phyloP scores from a whole-genome alignment of 2,113 vertebrate genomes.

The Hyla sarda region DNA sequence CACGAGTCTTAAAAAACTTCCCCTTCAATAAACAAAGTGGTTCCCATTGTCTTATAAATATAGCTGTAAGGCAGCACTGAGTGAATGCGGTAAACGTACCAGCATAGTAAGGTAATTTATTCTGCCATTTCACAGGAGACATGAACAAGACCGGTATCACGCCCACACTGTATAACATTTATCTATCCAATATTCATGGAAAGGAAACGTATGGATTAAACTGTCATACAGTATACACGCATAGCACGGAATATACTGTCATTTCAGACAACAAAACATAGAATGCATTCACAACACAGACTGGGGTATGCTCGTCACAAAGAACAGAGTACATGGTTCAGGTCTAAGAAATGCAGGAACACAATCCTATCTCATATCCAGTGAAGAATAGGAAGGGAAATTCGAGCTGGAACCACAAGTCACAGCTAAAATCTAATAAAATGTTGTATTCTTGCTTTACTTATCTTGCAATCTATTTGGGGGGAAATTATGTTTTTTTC shows the following conservation, averaged over 20 bases:
- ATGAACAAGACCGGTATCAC: neutral
- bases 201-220: neutral
- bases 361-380: neutral
- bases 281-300: neutral
- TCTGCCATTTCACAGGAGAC: slow-evolving; percentile 1
- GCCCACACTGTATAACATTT: neutral
- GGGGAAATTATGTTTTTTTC: neutral
- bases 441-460: neutral
- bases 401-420: neutral
- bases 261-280: neutral
- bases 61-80: neutral
- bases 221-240: neutral
- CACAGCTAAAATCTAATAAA: neutral
- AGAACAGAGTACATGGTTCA: neutral
- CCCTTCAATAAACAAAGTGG: neutral
- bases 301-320: neutral
- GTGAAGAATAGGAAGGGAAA: neutral
- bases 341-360: neutral
- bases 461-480: neutral
- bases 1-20: neutral
- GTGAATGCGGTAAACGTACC: neutral
- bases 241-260: neutral
- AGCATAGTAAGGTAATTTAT: slow-evolving; percentile 7
- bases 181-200: neutral
- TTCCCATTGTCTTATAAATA: neutral